These are phyloP conservation scores for Zingel zingel DNA, from an alignment of 2,113 vertebrate species.

Conservation along the genomic window DNA sequence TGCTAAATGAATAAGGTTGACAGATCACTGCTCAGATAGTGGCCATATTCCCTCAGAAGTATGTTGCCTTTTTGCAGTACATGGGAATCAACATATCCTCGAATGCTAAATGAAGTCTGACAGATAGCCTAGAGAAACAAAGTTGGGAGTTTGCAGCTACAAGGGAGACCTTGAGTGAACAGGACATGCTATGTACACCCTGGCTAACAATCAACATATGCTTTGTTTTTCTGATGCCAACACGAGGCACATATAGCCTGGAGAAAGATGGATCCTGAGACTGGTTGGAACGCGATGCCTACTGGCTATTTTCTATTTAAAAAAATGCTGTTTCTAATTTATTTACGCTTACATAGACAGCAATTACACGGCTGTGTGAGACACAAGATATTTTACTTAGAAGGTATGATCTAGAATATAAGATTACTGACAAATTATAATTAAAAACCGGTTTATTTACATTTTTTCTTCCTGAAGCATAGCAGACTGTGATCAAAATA, in stretches of 20 bases:
- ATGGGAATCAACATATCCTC: conserved; percentile 92
- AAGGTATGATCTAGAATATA: conserved; percentile 12
- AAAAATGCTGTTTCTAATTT: conserved; percentile 78
- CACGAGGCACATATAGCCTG: conserved; percentile 89
- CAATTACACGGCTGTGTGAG: conserved; percentile 64
- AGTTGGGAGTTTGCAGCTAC: conserved; percentile 95
- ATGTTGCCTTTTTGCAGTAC: conserved; percentile 93
- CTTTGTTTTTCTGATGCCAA: conserved; percentile 91
- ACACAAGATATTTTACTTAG: conserved; percentile 29
- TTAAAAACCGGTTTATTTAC: conserved; percentile 6
- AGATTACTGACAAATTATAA: conserved; percentile 1
- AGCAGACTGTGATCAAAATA: conserved; percentile 8
- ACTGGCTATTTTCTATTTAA: conserved; percentile 77
- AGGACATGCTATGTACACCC: conserved; percentile 97
- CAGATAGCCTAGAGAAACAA: conserved; percentile 99
- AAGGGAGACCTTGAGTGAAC: conserved; percentile 96
- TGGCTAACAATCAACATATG: conserved; percentile 99
- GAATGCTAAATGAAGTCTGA: conserved; percentile 97
- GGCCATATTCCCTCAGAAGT: conserved; percentile 84
- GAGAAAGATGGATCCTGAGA: conserved; percentile 85
- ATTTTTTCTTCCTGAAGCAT: background rate
- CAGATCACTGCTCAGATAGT: conserved; percentile 94
- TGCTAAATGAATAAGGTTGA: conserved; percentile 92
- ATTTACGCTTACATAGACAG: conserved; percentile 71
- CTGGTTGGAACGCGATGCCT: conserved; percentile 82